Percentiles rank a stretch among this genome's conserved stretches.
Conservation (phyloP, 2,888 invertebrate species). For the Euzetes globulus region DNA sequence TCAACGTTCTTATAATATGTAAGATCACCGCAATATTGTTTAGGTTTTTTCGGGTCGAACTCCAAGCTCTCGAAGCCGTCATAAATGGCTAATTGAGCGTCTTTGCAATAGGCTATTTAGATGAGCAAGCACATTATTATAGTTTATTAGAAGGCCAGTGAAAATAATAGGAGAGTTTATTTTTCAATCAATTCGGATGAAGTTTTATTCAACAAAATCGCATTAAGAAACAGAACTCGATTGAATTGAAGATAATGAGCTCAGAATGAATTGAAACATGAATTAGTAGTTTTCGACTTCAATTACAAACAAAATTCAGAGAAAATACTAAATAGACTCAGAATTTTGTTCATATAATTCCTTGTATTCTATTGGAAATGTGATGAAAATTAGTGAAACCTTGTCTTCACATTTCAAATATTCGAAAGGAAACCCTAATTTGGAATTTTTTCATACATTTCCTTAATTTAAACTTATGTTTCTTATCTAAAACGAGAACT, state of each 20-base stretch:
- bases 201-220: no score
- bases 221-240: background rate
- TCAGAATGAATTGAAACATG: background rate
- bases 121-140: background rate
- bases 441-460: no score
- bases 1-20: slow-evolving; percentile 49
- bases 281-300: background rate
- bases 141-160: no score
- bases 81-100: slow-evolving; percentile 48
- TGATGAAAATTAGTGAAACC: background rate
- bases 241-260: background rate
- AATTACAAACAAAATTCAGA: background rate
- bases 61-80: slow-evolving; percentile 47
- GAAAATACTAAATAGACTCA: background rate
- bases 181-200: no score
- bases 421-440: no score
- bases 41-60: slow-evolving; percentile 42
- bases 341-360: no score
- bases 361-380: no score
- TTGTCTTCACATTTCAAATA: background rate
- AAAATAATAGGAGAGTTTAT: background rate
- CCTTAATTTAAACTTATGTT: no score
- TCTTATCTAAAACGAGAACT: no score
- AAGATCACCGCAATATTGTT: slow-evolving; percentile 49
- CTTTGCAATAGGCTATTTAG: slow-evolving; percentile 47